Percentiles rank a stretch among this genome's conserved stretches.
These are phyloP conservation scores for Lasius platythorax DNA, from an alignment of 2,888 invertebrate genomes.

Conservation along the genomic window DNA sequence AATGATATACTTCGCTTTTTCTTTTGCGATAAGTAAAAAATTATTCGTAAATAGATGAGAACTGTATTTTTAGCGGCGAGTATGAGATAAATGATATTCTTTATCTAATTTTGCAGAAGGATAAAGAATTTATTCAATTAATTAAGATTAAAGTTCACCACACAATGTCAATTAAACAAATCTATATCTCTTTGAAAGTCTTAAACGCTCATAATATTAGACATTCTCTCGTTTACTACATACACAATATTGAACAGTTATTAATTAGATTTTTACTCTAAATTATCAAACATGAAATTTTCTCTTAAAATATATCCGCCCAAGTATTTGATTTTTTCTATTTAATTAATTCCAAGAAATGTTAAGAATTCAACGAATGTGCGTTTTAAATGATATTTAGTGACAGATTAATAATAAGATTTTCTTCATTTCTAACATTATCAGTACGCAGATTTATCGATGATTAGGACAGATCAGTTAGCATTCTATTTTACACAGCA, in stretches of 20 bases:
- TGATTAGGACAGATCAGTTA: slow-evolving; percentile 42
- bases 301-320: not conserved
- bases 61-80: not conserved
- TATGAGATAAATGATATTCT: not conserved
- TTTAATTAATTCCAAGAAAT: not conserved
- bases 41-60: slow-evolving; percentile 17
- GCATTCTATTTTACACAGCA: not conserved
- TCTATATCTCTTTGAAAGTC: not conserved
- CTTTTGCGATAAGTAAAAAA: not conserved
- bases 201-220: not conserved
- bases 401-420: not conserved
- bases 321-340: not conserved
- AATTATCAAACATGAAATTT: not conserved
- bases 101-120: not conserved
- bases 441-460: not conserved
- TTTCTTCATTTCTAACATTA: slow-evolving; percentile 9
- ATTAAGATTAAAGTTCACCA: not conserved
- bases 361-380: not conserved
- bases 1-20: slow-evolving; percentile 3
- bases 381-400: not conserved
- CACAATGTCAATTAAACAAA: not conserved
- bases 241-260: not conserved
- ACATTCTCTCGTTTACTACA: not conserved
- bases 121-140: not conserved
- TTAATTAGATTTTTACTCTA: not conserved